These are phyloP conservation scores for Dasypogon diadema DNA, from an alignment of 2,888 invertebrate species.

Conservation along the genomic window DNA sequence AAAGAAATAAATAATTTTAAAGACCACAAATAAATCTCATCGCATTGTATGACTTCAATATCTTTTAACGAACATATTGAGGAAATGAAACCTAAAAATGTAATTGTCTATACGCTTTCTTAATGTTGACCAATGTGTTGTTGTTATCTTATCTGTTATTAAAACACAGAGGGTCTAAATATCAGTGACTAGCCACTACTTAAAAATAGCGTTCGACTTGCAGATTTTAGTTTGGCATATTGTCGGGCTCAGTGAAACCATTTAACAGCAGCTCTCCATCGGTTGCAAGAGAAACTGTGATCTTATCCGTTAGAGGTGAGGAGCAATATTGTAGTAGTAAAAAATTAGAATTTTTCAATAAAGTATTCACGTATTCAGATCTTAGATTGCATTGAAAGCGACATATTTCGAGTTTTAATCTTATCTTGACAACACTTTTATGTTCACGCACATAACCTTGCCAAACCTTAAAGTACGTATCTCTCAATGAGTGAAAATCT, in stretches of 20 bases:
- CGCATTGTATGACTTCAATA: too few species aligned
- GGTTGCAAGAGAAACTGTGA: not conserved
- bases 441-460: too few species aligned
- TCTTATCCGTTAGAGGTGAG: conserved; percentile 24
- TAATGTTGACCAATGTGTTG: conserved; percentile 19
- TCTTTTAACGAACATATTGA: too few species aligned
- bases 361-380: too few species aligned
- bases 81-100: too few species aligned
- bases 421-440: not conserved
- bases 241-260: not conserved
- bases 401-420: conserved; percentile 27
- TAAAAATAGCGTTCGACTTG: conserved; percentile 19
- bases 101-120: conserved; percentile 3
- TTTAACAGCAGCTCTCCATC: too few species aligned
- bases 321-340: not conserved
- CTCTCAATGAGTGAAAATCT: too few species aligned
- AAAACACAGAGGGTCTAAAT: conserved; percentile 21
- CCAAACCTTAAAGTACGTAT: too few species aligned
- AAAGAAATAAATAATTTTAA: too few species aligned
- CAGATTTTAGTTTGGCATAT: conserved; percentile 3
- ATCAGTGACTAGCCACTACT: conserved; percentile 5
- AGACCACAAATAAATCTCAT: not conserved
- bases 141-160: conserved; percentile 22
- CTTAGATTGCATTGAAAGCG: not conserved
- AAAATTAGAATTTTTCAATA: conserved; percentile 4